Evolutionary conservation across 2,797 vertebrate genomes (phyloP), one percentile per base, ranked within the genome.

Genomic region (Neosalanx taihuensis): DNA sequence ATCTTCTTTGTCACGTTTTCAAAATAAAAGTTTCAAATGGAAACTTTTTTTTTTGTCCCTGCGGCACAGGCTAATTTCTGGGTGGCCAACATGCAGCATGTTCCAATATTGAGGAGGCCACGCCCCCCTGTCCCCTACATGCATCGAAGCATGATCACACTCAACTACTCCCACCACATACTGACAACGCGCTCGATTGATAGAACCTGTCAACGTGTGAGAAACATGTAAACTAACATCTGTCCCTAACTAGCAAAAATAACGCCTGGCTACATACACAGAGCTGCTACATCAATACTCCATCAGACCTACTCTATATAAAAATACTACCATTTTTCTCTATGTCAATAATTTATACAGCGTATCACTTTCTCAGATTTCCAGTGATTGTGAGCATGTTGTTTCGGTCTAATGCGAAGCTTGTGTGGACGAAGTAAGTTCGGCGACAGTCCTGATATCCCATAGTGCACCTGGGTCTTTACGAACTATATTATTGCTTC

Each of bases 291-390:
- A 84, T 29, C 18, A 26, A 1, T 53, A 53, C 64, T 53, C 46
- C 29, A 9, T 51, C 18, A 10, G 37, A 26, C 23, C 64, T 51
- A 18, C 31, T 75, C 72, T 83, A 87, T 91, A 90, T 75, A 91
- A 92, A 91, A 90, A 89, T 90, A 89, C 88, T 89, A 89, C 79
- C n/a, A 84, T 87, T 79, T 84, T 69, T 82, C 81, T 53, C 70
- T 67, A 57, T 71, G 72, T 83, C 87, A 86, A 83, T 86, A 37
- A 78, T 76, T 80, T 81, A 83, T 71, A 82, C 72, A 83, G 72
- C 67, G 77, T 65, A 66, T 80, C 69, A 78, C 69, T 75, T 75
- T 71, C 72, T 76, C 64, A 10, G 15, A n/a, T 49, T 49, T 53
- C 46, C 15, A 17, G 23, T 51, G 41, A 15, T 30, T 67, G 23